Conservation (phyloP, 1,140 invertebrate genomes). For the Orius insidiosus region DNA sequence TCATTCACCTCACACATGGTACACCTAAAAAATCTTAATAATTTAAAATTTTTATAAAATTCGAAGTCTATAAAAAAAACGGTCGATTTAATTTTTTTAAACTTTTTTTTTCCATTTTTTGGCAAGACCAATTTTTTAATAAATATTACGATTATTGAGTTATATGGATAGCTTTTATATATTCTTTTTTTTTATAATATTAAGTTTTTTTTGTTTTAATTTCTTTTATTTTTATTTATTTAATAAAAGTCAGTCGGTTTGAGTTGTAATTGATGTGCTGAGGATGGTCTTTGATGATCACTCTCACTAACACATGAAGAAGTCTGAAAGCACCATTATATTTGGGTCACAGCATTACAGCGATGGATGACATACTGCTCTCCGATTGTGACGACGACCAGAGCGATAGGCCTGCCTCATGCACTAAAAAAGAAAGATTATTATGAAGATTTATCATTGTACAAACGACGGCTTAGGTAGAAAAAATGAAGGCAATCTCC, state of each 20-base stretch:
- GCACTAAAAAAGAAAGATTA: conserved; percentile 13
- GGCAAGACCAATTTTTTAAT: conserved; percentile 21
- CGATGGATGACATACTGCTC: conserved; percentile 15
- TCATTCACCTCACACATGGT: conserved; percentile 18
- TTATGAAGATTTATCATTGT: too few relatives aligned
- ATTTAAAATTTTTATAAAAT: conserved; percentile 19
- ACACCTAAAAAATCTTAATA: conserved; percentile 17
- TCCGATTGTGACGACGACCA: conserved; percentile 16
- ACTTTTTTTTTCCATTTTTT: conserved; percentile 10
- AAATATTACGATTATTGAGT: conserved; percentile 22
- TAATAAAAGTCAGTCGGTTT: conserved; percentile 21
- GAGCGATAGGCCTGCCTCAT: conserved; percentile 17
- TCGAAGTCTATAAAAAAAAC: conserved; percentile 21
- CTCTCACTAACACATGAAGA: conserved; percentile 11
- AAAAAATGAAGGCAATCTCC: too few relatives aligned
- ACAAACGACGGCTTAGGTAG: too few relatives aligned
- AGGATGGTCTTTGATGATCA: conserved; percentile 3
- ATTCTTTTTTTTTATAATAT: conserved; percentile 3
- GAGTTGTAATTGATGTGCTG: conserved; percentile 13
- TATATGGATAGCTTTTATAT: conserved; percentile 13
- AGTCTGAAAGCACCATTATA: conserved; percentile 18
- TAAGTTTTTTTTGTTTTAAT: conserved; percentile 17
- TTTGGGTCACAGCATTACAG: conserved; percentile 15
- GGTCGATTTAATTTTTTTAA: conserved; percentile 14
- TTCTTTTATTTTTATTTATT: conserved; percentile 13